A percentile compares a stretch with the other conserved stretches of the same genome.
Conservation (phyloP, 2,888 invertebrate genomes). For the Plemyria rubiginata region DNA sequence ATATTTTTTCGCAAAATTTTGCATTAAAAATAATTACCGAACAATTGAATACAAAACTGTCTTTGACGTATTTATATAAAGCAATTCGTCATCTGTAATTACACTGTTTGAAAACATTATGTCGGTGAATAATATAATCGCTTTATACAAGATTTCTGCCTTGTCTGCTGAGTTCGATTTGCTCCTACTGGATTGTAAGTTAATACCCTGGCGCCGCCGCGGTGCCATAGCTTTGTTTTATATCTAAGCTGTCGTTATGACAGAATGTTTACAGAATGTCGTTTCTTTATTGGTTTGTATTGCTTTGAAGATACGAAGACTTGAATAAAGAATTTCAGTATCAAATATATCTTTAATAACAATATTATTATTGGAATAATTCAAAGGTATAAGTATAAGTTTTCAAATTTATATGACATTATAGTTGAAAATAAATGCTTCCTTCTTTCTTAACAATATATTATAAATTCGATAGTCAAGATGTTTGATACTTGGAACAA, state of each 20-base stretch:
- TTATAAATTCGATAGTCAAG: no score
- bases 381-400: no score
- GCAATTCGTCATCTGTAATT: slow-evolving; percentile 65
- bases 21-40: slow-evolving; percentile 6
- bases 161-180: slow-evolving; percentile 57
- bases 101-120: slow-evolving; percentile 65
- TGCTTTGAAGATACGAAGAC: slow-evolving; percentile 7
- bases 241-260: slow-evolving; percentile 64
- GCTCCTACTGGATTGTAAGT: slow-evolving; percentile 65
- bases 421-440: no score
- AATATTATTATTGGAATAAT: no score
- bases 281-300: slow-evolving; percentile 27
- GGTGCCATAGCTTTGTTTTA: slow-evolving; percentile 64
- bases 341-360: no score
- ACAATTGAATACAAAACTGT: slow-evolving; percentile 31
- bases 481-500: no score
- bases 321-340: not conserved
- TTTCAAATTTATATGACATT: no score
- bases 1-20: not conserved
- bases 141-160: slow-evolving; percentile 59
- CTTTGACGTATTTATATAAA: slow-evolving; percentile 50
- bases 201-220: slow-evolving; percentile 69
- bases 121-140: slow-evolving; percentile 68
- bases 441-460: no score
- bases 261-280: slow-evolving; percentile 61